A percentile compares a stretch with the other conserved stretches of the same genome.
These are phyloP conservation scores for Bursaphelenchus mucronatus DNA, from an alignment of 1,140 invertebrate genomes.

Conservation along the genomic window DNA sequence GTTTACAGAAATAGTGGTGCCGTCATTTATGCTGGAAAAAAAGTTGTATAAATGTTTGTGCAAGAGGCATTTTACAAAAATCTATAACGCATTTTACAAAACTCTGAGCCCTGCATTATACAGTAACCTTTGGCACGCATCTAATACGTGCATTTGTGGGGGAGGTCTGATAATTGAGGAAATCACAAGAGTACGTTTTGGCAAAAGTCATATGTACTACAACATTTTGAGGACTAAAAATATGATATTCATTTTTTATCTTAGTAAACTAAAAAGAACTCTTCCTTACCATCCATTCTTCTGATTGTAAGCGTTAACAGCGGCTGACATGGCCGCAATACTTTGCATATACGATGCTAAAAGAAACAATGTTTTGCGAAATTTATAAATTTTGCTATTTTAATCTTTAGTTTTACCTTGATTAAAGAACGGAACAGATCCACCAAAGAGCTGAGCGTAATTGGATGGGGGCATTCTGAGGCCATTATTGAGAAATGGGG, in stretches of 20 bases:
- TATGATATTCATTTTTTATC: neutral
- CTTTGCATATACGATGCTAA: constrained; percentile 21
- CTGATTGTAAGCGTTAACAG: constrained; percentile 17
- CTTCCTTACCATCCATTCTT: constrained; percentile 2
- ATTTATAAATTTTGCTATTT: neutral
- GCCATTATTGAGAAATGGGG: too few relatives aligned
- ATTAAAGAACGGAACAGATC: too few relatives aligned
- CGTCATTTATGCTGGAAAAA: constrained; percentile 19
- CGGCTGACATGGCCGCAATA: constrained; percentile 26
- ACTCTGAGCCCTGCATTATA: neutral
- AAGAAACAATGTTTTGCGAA: neutral
- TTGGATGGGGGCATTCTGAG: too few relatives aligned
- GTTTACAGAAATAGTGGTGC: constrained; percentile 40
- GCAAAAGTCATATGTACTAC: too few relatives aligned
- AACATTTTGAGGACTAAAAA: too few relatives aligned
- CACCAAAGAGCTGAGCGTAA: too few relatives aligned
- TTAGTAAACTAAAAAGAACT: neutral
- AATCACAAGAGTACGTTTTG: too few relatives aligned
- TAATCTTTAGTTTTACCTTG: too few relatives aligned
- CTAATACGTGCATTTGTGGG: too few relatives aligned
- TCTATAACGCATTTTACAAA: neutral
- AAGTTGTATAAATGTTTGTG: neutral
- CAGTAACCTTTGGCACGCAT: too few relatives aligned
- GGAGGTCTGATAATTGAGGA: too few relatives aligned
- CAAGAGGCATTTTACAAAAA: constrained; percentile 1